Conservation (phyloP, 2,888 invertebrate genomes). For the Hydrotaea diabolus region DNA sequence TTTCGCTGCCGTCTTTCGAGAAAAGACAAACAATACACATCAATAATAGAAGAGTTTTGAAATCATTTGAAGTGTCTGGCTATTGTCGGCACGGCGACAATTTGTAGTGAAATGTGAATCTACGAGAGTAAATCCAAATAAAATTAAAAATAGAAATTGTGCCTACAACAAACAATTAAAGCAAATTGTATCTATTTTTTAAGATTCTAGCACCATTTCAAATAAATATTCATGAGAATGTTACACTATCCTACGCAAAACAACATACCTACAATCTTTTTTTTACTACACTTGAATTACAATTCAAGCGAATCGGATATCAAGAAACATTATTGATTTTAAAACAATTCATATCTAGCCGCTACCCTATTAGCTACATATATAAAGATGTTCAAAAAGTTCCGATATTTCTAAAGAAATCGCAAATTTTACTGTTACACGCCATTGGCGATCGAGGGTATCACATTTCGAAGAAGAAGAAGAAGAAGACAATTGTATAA, state of each 20-base stretch:
- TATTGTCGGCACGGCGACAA: too few species aligned
- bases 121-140: too few species aligned
- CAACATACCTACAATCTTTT: background rate
- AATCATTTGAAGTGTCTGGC: background rate
- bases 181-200: too few species aligned
- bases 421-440: too few species aligned
- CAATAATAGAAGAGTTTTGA: background rate
- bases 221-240: background rate
- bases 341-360: background rate
- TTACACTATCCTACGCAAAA: background rate
- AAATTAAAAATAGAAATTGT: too few species aligned
- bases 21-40: background rate
- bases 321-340: conserved; percentile 21
- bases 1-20: background rate
- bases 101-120: too few species aligned
- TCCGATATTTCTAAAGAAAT: too few species aligned
- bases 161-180: too few species aligned
- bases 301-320: background rate
- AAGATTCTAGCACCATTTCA: too few species aligned
- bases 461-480: background rate
- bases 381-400: too few species aligned
- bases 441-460: background rate
- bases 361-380: too few species aligned
- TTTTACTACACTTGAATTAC: background rate
- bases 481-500: too few species aligned